Base-by-base conservation (phyloP, 2,888 invertebrate species). In the Leuctra nigra region DNA sequence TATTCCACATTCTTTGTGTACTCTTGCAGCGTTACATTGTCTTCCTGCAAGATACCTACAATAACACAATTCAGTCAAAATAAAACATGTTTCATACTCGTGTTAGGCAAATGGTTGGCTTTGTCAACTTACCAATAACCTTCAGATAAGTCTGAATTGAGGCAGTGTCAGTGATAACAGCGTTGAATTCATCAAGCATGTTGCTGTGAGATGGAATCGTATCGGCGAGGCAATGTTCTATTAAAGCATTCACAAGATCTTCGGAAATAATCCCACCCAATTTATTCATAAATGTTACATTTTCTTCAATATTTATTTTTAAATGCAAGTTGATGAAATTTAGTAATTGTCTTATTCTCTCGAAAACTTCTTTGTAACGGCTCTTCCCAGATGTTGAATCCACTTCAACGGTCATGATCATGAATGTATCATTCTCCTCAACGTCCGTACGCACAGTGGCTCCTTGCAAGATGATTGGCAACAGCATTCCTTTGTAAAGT, bases 161-260 rank as follows among this genome's bases (percentile, higher is more conserved):
- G 58, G 79, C 71, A 35, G 87, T 84, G 64, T 82, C 80, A 2
- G 76, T 70, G 20, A 84, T 80, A 1, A 89, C 77, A 22, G 73
- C 73, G 2, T 75, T 73, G 63, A 86, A 91, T 16, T 73, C 76
- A 62, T 83, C 78, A 58, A 90, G 73, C 61, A 87, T 88, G 55
- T 80, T 80, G 62, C 81, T 82, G 52, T 81, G 86, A 61, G 82
- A 83, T 0, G 93, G 93, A 65, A 92, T 83, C 0, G 88, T 86
- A 61, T 82, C 77, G 50, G 82, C 75, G 7, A 93, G 76, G 66
- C 91, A 91, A 64, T 88, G 80, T 61, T 83, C 79, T 2, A 88
- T 80, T 35, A 92, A 72, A 16, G 80, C 68, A 16, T 82, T 77
- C 20, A 84, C 77, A 63, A 91, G 79, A 46, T 81, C 78, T 55